A percentile compares a stretch with the other conserved stretches of the same genome.
These are phyloP conservation scores for Peromyscus melanophrys DNA, from an alignment of 2,797 vertebrate species.

Conservation along the genomic window DNA sequence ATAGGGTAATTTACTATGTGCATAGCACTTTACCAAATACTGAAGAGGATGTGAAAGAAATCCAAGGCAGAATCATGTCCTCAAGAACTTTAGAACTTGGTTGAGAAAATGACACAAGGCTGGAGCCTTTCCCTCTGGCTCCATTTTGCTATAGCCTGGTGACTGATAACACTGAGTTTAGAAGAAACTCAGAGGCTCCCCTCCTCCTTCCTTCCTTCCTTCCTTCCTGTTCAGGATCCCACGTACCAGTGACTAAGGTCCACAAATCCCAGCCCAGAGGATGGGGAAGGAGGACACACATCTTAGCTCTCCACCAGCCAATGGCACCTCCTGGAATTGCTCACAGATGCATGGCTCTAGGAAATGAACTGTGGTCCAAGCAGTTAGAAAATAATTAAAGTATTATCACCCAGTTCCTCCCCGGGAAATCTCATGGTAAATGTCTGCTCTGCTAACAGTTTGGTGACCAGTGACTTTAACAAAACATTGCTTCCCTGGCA, in stretches of 20 bases:
- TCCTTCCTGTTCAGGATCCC: background rate
- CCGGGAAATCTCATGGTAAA: background rate
- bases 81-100: background rate
- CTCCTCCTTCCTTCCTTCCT: background rate
- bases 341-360: background rate
- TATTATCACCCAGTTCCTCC: background rate
- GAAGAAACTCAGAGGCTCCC: background rate
- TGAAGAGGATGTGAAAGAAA: conserved; percentile 15
- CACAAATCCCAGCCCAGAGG: background rate
- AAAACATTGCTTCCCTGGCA: background rate
- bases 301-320: background rate
- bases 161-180: background rate
- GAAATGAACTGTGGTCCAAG: background rate
- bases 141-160: background rate
- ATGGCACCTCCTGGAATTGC: background rate
- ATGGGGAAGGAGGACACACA: background rate
- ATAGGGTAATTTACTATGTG: background rate
- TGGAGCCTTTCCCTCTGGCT: background rate
- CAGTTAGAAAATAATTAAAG: conserved; percentile 38
- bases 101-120: background rate
- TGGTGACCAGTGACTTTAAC: background rate
- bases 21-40: background rate
- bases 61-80: background rate
- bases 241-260: too few species aligned
- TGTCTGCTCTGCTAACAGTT: background rate